Evolutionary conservation across 2,888 invertebrate genomes (phyloP).

Genomic region (Tachystola acroxantha): DNA sequence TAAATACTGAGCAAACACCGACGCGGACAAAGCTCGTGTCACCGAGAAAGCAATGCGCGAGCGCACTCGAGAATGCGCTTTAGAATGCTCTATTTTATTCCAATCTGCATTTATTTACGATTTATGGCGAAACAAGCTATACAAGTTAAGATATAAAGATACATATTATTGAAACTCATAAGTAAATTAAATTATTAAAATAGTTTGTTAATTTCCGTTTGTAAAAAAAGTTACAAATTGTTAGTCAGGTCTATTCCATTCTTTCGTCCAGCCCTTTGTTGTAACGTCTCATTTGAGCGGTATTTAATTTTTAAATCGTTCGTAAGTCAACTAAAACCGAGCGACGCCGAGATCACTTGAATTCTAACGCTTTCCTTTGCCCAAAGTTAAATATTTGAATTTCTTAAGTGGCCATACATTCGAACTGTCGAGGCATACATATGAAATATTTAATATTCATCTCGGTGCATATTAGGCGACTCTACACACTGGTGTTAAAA

Average conservation of each 20-base stretch:
- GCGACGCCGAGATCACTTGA: conserved; percentile 72
- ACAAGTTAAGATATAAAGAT: neutral
- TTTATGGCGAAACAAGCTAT: neutral
- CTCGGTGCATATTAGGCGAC: conserved; percentile 43
- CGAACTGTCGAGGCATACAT: conserved; percentile 61
- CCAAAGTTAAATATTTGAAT: conserved; percentile 75
- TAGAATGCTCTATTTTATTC: conserved; percentile 11
- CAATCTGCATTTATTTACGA: neutral
- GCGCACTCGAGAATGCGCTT: conserved; percentile 56
- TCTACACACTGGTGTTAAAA: conserved; percentile 39
- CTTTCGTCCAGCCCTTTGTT: conserved; percentile 45
- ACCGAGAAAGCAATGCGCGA: conserved; percentile 47
- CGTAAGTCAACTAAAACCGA: conserved; percentile 68
- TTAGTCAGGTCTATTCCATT: conserved; percentile 37
- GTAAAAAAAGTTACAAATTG: no score
- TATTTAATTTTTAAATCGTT: conserved; percentile 75
- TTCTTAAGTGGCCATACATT: conserved; percentile 74
- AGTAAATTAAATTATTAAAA: no score
- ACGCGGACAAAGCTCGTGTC: conserved; percentile 36
- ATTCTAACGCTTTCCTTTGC: conserved; percentile 78
- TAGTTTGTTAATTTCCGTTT: no score
- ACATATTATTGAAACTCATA: no score
- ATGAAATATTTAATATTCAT: conserved; percentile 70
- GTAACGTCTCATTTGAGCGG: conserved; percentile 66
- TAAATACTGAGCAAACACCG: conserved; percentile 74